These are phyloP conservation scores for Diogma glabrata DNA, from an alignment of 2,888 invertebrate genomes.

Conservation along the genomic window DNA sequence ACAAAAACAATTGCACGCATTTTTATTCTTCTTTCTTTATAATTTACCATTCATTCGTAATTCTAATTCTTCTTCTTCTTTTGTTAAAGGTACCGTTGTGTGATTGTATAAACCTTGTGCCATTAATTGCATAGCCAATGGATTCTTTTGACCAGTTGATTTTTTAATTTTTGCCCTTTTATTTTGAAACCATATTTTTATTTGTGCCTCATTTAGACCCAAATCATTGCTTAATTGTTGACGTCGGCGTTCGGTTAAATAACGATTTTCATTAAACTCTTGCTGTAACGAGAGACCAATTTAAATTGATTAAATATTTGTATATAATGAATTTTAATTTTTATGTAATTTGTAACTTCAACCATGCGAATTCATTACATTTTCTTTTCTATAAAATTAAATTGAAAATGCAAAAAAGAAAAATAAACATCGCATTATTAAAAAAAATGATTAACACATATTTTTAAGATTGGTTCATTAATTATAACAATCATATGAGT, in stretches of 20 bases:
- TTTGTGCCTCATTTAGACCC: constrained; percentile 91
- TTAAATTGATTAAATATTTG: background rate
- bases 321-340: background rate
- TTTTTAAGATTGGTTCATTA: too few species aligned
- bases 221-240: constrained; percentile 85
- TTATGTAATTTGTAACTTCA: background rate
- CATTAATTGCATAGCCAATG: constrained; percentile 81
- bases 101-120: constrained; percentile 92
- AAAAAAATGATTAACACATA: too few species aligned
- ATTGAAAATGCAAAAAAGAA: too few species aligned
- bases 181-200: constrained; percentile 97
- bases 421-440: too few species aligned
- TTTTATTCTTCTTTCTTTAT: too few species aligned
- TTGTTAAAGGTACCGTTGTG: constrained; percentile 59
- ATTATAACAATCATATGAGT: too few species aligned
- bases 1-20: too few species aligned
- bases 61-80: constrained; percentile 60
- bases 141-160: constrained; percentile 71
- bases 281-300: constrained; percentile 39
- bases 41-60: constrained; percentile 37
- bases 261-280: constrained; percentile 86
- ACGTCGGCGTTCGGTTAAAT: constrained; percentile 83
- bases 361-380: too few species aligned
- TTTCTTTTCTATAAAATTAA: too few species aligned
- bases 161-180: constrained; percentile 96